These are phyloP conservation scores for Melanostoma mellinum DNA, from an alignment of 2,888 invertebrate species.

Conservation along the genomic window DNA sequence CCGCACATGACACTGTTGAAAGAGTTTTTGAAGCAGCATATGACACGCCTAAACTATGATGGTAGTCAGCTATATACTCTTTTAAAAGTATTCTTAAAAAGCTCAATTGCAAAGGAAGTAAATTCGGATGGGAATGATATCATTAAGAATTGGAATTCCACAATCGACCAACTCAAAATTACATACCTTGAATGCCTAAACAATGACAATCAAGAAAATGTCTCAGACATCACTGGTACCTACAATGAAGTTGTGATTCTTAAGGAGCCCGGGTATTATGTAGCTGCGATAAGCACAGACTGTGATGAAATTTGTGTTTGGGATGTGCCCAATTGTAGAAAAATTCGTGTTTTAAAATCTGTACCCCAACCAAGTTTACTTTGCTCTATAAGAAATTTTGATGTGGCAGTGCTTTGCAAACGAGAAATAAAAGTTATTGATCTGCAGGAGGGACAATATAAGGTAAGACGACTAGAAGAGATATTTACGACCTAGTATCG, in stretches of 20 bases:
- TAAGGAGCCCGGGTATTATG: conserved; percentile 85
- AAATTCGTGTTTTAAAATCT: conserved; percentile 88
- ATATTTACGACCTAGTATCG: no score
- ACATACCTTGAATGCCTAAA: conserved; percentile 82
- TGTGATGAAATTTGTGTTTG: conserved; percentile 91
- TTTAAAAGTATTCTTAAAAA: conserved; percentile 83
- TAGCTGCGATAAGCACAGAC: conserved; percentile 89
- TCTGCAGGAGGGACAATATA: conserved; percentile 86
- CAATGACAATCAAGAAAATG: conserved; percentile 77
- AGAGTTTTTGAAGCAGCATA: conserved; percentile 88
- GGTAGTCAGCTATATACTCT: conserved; percentile 92
- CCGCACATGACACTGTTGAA: conserved; percentile 81
- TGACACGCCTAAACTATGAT: conserved; percentile 90
- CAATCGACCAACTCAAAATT: conserved; percentile 79
- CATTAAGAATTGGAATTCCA: conserved; percentile 79
- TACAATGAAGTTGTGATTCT: conserved; percentile 81
- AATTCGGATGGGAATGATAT: conserved; percentile 78
- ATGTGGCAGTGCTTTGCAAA: conserved; percentile 91
- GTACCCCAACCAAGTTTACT: conserved; percentile 90
- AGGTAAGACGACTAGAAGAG: conserved; percentile 76
- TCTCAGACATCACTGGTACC: conserved; percentile 74
- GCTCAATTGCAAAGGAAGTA: conserved; percentile 77
- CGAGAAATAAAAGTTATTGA: conserved; percentile 91
- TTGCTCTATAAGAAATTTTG: conserved; percentile 89
- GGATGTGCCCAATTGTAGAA: conserved; percentile 87